Percentiles rank a stretch among this genome's conserved stretches.
Evolutionary conservation across 2,797 vertebrate genomes (phyloP).

Genomic region (Toxotes lorentzi): DNA sequence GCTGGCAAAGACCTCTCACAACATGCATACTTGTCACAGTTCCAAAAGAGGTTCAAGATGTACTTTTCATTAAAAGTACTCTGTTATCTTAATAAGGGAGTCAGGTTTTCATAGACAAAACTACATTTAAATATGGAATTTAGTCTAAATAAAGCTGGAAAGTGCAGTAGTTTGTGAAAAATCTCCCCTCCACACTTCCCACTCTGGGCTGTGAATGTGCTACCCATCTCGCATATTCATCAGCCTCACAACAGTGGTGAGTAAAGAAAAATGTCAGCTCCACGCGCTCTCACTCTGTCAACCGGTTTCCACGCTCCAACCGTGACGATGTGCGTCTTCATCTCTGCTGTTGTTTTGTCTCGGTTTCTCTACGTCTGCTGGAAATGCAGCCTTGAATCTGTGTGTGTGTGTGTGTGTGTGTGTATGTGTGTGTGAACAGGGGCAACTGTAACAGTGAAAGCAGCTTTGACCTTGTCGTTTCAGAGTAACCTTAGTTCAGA

Average conservation of each 20-base stretch:
- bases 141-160: constrained; percentile 25
- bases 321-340: constrained; percentile 84
- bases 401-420: constrained; percentile 12
- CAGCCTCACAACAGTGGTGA: constrained; percentile 75
- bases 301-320: constrained; percentile 86
- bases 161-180: constrained; percentile 22
- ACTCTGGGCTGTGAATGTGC: constrained; percentile 58
- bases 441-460: constrained; percentile 16
- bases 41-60: not conserved
- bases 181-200: constrained; percentile 13
- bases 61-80: constrained; percentile 17
- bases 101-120: constrained; percentile 6
- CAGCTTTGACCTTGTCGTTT: constrained; percentile 34
- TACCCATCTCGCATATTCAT: constrained; percentile 76
- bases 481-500: constrained; percentile 8
- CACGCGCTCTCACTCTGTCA: constrained; percentile 87
- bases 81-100: not conserved
- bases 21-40: not conserved
- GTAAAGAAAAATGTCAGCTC: constrained; percentile 77
- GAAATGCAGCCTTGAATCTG: constrained; percentile 23
- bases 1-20: not conserved
- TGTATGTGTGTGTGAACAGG: constrained; percentile 4
- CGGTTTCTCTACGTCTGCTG: constrained; percentile 21
- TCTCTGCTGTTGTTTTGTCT: constrained; percentile 78
- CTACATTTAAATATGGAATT: constrained; percentile 13